A percentile compares a stretch with the other conserved stretches of the same genome.
Conservation (phyloP, 2,113 vertebrate species). For the Dendropsophus ebraccatus region DNA sequence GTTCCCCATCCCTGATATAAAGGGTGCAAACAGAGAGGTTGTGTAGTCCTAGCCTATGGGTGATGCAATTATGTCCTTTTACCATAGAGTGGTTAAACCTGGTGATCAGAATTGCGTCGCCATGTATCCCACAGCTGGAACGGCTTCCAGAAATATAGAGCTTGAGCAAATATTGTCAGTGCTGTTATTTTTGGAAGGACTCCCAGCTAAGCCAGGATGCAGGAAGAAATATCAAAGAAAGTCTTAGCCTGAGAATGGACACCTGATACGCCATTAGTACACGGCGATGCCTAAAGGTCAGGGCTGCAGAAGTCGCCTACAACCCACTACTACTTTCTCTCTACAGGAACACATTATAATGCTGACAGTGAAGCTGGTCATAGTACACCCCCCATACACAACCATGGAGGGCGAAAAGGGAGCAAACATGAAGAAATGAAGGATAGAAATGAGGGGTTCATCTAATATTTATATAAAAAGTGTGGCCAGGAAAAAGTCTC, state of each 20-base stretch:
- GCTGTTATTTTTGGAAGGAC: slow-evolving; percentile 6
- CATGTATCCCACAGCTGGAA: background rate
- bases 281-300: background rate
- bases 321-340: background rate
- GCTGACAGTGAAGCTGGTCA: too few species aligned
- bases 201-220: background rate
- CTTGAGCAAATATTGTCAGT: slow-evolving; percentile 4
- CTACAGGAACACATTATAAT: too few species aligned
- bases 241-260: background rate
- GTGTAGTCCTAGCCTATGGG: too few species aligned
- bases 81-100: background rate
- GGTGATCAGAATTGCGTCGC: background rate
- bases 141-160: background rate
- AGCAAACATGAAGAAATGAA: too few species aligned
- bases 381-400: too few species aligned
- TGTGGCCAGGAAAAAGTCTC: too few species aligned
- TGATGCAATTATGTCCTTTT: background rate
- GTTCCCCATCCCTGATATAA: too few species aligned
- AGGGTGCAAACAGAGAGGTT: too few species aligned
- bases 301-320: background rate
- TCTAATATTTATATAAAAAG: too few species aligned
- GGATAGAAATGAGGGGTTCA: too few species aligned
- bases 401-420: too few species aligned
- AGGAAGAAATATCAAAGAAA: background rate
- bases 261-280: background rate